A percentile compares a stretch with the other conserved stretches of the same genome.
These are phyloP conservation scores for Clarias laeviceps DNA, from an alignment of 2,797 vertebrate species.

Conservation along the genomic window DNA sequence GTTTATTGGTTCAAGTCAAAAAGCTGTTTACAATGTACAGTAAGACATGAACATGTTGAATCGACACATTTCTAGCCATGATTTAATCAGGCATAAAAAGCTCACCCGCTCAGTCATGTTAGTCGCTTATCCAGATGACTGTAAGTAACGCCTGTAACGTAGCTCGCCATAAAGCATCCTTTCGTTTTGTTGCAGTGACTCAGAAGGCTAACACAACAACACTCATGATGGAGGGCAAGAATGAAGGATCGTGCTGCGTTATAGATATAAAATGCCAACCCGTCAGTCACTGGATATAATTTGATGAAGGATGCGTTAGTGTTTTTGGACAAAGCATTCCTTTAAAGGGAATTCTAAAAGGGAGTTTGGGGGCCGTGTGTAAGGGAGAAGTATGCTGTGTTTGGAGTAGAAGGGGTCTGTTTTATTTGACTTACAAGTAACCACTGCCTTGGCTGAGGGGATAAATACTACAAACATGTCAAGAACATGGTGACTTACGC, in stretches of 20 bases:
- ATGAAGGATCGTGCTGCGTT: background rate
- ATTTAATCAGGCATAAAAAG: background rate
- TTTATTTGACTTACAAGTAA: conserved; percentile 58
- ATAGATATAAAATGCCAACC: background rate
- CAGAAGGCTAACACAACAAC: background rate
- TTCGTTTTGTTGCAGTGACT: background rate
- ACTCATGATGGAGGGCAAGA: background rate
- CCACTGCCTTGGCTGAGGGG: conserved; percentile 38
- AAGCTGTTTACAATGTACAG: background rate
- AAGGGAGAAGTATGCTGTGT: conserved; percentile 51
- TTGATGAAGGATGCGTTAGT: conserved; percentile 8
- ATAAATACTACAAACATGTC: conserved; percentile 57
- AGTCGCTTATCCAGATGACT: background rate
- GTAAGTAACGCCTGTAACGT: background rate
- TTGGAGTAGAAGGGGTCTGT: conserved; percentile 56
- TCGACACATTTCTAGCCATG: background rate
- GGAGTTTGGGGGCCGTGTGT: conserved; percentile 42
- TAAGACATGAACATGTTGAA: background rate
- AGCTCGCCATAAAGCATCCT: background rate
- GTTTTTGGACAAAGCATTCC: conserved; percentile 37
- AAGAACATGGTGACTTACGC: conserved; percentile 52
- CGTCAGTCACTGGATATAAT: background rate
- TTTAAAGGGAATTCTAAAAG: conserved; percentile 55
- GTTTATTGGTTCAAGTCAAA: background rate
- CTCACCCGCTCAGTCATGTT: background rate